Evolutionary conservation across 2,888 invertebrate genomes (phyloP).

Genomic region (Belgica antarctica): DNA sequence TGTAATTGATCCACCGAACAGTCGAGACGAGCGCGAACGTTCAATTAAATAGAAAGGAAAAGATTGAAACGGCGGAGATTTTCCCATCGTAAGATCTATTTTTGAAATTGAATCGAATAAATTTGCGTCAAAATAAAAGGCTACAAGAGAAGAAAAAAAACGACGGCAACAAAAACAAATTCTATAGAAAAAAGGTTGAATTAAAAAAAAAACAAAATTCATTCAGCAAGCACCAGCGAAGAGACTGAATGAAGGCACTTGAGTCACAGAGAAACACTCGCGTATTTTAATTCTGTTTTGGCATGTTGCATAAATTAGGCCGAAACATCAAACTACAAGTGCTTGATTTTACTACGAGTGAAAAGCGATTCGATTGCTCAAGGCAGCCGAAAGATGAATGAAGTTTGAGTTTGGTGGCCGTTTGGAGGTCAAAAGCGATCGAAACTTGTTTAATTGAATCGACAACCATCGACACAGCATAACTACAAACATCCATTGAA

Average conservation of each 20-base stretch:
- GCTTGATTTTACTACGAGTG: not conserved
- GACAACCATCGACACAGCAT: too few species aligned
- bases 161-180: too few species aligned
- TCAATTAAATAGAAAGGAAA: not conserved
- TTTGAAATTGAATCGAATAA: conserved; percentile 41
- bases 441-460: not conserved
- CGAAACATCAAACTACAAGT: conserved; percentile 37
- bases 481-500: too few species aligned
- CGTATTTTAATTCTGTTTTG: conserved; percentile 17
- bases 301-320: conserved; percentile 37
- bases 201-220: conserved; percentile 25
- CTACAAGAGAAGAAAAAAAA: too few species aligned
- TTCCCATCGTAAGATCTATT: conserved; percentile 40
- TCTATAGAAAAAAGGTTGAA: conserved; percentile 20
- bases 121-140: conserved; percentile 43
- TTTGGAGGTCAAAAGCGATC: not conserved
- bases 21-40: not conserved
- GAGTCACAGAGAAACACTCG: not conserved
- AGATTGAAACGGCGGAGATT: conserved; percentile 19
- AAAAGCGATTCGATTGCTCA: conserved; percentile 22
- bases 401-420: not conserved
- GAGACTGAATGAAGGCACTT: conserved; percentile 37
- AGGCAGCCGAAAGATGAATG: not conserved
- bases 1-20: conserved; percentile 6
- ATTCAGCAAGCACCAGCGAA: conserved; percentile 24